Conservation (phyloP, 1,140 invertebrate genomes). For the Drepana arcuata region DNA sequence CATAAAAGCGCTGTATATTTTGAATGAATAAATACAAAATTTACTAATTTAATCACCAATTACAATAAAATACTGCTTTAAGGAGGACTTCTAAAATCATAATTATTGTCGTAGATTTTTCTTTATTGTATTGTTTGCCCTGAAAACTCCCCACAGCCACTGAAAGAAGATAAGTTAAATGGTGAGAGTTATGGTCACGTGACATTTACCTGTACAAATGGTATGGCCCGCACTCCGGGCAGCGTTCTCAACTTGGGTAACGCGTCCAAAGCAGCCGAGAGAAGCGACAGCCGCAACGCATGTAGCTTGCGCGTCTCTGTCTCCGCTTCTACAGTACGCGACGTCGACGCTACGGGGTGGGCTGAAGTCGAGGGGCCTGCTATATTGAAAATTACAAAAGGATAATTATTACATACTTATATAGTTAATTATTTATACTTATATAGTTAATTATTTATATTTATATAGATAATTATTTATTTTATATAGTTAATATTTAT, state of each 20-base stretch:
- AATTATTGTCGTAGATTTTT: too few species aligned
- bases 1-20: too few species aligned
- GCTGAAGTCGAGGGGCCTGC: conserved; percentile 48
- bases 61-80: too few species aligned
- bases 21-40: conserved; percentile 4
- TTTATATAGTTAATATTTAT: too few species aligned
- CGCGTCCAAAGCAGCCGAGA: conserved; percentile 76
- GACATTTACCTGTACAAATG: conserved; percentile 69
- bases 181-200: too few species aligned
- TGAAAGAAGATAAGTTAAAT: too few species aligned
- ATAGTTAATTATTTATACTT: too few species aligned
- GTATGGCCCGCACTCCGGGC: conserved; percentile 87
- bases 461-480: too few species aligned
- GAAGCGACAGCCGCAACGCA: conserved; percentile 76
- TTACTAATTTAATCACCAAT: too few species aligned
- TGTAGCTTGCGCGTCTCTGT: conserved; percentile 71
- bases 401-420: too few species aligned
- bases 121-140: neutral
- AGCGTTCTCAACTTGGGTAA: conserved; percentile 75
- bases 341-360: conserved; percentile 42
- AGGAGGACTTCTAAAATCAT: too few species aligned
- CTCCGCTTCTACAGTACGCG: conserved; percentile 45
- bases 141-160: neutral
- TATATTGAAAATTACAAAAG: conserved; percentile 5
- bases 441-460: too few species aligned